These are phyloP conservation scores for Sinonovacula constricta DNA, from an alignment of 1,140 invertebrate genomes.

Conservation along the genomic window DNA sequence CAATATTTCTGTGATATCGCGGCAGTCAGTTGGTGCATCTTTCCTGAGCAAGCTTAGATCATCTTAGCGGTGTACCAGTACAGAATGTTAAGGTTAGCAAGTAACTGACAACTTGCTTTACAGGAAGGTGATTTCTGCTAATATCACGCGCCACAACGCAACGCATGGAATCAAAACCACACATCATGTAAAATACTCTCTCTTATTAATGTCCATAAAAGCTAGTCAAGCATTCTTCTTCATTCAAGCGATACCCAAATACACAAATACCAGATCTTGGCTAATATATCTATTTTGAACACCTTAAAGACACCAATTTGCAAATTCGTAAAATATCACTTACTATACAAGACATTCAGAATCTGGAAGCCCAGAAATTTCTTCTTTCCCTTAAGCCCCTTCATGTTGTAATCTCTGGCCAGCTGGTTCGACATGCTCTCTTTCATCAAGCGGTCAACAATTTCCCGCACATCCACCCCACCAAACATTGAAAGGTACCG, in stretches of 20 bases:
- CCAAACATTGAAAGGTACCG: slow-evolving; percentile 23
- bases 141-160: slow-evolving; percentile 5
- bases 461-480: slow-evolving; percentile 9
- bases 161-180: slow-evolving; percentile 21
- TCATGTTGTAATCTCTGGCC: slow-evolving; percentile 22
- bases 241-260: background rate
- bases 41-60: slow-evolving; percentile 21
- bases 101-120: slow-evolving; percentile 16
- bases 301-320: slow-evolving; percentile 3
- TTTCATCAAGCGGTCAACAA: slow-evolving; percentile 9
- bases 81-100: background rate
- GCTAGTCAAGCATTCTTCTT: background rate
- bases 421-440: slow-evolving; percentile 27
- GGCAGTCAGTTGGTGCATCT: too few species aligned
- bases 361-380: slow-evolving; percentile 11
- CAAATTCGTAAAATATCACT: slow-evolving; percentile 22
- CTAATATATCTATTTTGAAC: slow-evolving; percentile 13
- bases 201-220: background rate
- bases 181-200: background rate
- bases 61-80: slow-evolving; percentile 17
- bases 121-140: slow-evolving; percentile 12
- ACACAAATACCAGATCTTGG: background rate
- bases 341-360: slow-evolving; percentile 27
- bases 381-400: slow-evolving; percentile 20
- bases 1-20: too few species aligned